phyloP scores from a whole-genome alignment of 2,797 vertebrate genomes.

The Centroberyx gerrardi region DNA sequence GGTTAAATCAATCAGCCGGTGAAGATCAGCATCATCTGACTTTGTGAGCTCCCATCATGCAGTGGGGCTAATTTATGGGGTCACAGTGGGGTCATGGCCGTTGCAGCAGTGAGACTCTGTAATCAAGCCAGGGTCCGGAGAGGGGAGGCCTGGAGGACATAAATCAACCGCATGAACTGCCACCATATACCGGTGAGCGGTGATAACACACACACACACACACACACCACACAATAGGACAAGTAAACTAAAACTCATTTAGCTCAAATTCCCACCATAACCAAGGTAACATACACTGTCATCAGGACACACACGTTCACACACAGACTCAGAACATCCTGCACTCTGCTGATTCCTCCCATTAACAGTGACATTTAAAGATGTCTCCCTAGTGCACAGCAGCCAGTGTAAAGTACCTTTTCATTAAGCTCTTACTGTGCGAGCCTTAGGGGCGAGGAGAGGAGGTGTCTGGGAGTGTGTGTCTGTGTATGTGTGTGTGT shows the following conservation, averaged over 20 bases:
- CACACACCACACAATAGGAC: slow-evolving; percentile 3
- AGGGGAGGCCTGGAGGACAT: slow-evolving; percentile 43
- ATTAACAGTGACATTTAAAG: slow-evolving; percentile 81
- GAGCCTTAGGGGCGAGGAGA: slow-evolving; percentile 63
- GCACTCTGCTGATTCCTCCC: slow-evolving; percentile 70
- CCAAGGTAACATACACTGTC: slow-evolving; percentile 43
- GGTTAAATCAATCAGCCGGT: slow-evolving; percentile 75
- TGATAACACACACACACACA: slow-evolving; percentile 21
- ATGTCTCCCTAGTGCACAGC: slow-evolving; percentile 70
- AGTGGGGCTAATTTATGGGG: slow-evolving; percentile 75
- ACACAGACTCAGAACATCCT: slow-evolving; percentile 49
- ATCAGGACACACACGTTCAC: slow-evolving; percentile 57
- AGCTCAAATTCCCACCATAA: background rate
- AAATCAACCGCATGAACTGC: slow-evolving; percentile 66
- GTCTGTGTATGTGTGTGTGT: slow-evolving; percentile 19
- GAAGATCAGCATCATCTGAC: slow-evolving; percentile 73
- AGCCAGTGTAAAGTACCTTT: slow-evolving; percentile 78
- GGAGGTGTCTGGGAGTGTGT: slow-evolving; percentile 48
- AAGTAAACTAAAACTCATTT: slow-evolving; percentile 50
- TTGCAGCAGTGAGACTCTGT: slow-evolving; percentile 63
- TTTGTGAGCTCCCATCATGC: slow-evolving; percentile 67
- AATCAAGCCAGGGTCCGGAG: slow-evolving; percentile 71
- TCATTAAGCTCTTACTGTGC: slow-evolving; percentile 81
- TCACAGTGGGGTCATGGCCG: slow-evolving; percentile 70
- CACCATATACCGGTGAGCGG: slow-evolving; percentile 33